These are phyloP conservation scores for Benthosema pterotum DNA, from an alignment of 2,797 vertebrate species.

Conservation along the genomic window DNA sequence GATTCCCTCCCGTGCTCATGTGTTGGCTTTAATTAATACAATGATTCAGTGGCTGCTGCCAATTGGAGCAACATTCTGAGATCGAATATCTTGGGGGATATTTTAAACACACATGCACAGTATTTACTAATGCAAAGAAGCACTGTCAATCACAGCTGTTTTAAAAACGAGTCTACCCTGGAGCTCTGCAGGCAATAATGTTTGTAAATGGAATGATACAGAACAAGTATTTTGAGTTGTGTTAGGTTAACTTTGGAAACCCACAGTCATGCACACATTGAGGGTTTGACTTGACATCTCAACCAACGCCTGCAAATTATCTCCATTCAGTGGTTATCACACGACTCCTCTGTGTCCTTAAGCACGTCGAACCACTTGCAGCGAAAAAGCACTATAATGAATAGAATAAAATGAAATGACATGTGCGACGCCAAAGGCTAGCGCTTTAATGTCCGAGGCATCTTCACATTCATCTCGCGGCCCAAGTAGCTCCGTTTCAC, in stretches of 20 bases:
- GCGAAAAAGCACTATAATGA: constrained; percentile 33
- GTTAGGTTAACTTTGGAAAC: too few relatives aligned
- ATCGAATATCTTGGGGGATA: constrained; percentile 1
- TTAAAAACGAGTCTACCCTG: constrained; percentile 37
- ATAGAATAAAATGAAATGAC: constrained; percentile 18
- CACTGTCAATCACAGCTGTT: constrained; percentile 49
- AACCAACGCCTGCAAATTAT: neutral
- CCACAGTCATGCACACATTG: too few relatives aligned
- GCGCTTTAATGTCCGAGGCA: constrained; percentile 14
- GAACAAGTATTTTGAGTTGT: neutral
- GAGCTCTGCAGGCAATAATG: constrained; percentile 18
- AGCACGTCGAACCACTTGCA: neutral
- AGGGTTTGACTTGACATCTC: neutral
- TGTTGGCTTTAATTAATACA: neutral
- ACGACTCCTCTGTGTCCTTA: too few relatives aligned
- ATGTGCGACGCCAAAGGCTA: constrained; percentile 23
- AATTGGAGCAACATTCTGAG: constrained; percentile 33
- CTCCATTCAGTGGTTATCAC: constrained; percentile 4
- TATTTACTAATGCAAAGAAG: constrained; percentile 45
- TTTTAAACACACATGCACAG: constrained; percentile 9
- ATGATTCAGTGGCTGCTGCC: constrained; percentile 21
- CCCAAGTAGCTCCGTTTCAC: constrained; percentile 45
- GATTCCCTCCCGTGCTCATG: too few relatives aligned
- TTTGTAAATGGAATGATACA: neutral
- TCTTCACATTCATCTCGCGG: constrained; percentile 34